These are phyloP conservation scores for Aix galericulata DNA, from an alignment of 2,113 vertebrate genomes.

Conservation along the genomic window DNA sequence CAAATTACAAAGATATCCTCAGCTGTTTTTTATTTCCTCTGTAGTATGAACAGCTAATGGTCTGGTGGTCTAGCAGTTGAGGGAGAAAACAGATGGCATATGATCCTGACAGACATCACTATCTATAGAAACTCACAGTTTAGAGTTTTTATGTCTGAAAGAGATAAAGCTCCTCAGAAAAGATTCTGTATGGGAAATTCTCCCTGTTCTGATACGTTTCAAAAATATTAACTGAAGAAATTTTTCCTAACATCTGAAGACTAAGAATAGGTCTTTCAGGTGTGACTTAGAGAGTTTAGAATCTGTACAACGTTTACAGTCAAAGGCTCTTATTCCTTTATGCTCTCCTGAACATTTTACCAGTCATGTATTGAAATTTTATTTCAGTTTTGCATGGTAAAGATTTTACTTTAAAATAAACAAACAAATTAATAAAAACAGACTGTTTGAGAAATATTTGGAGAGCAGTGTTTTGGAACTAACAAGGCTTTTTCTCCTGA, in stretches of 20 bases:
- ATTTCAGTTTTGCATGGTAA: neutral
- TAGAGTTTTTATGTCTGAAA: neutral
- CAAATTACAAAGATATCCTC: conserved; percentile 40
- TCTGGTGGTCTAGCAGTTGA: conserved; percentile 19
- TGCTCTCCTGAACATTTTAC: neutral
- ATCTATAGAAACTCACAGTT: neutral
- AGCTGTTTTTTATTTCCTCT: conserved; percentile 40
- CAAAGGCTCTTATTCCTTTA: neutral
- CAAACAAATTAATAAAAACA: neutral
- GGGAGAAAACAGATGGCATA: conserved; percentile 1
- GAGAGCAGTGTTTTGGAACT: neutral
- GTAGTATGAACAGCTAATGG: neutral
- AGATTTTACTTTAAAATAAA: neutral
- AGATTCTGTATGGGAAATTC: neutral
- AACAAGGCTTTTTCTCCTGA: neutral
- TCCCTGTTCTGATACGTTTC: neutral
- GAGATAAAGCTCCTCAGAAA: neutral
- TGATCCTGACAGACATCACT: neutral
- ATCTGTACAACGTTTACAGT: neutral
- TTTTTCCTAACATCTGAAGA: neutral
- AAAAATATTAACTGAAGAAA: neutral
- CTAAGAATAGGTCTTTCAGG: neutral
- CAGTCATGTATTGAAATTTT: neutral
- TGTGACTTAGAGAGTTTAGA: neutral
- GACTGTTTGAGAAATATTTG: neutral